These are phyloP conservation scores for Micronisus gabar DNA, from an alignment of 2,113 vertebrate species.

Conservation along the genomic window DNA sequence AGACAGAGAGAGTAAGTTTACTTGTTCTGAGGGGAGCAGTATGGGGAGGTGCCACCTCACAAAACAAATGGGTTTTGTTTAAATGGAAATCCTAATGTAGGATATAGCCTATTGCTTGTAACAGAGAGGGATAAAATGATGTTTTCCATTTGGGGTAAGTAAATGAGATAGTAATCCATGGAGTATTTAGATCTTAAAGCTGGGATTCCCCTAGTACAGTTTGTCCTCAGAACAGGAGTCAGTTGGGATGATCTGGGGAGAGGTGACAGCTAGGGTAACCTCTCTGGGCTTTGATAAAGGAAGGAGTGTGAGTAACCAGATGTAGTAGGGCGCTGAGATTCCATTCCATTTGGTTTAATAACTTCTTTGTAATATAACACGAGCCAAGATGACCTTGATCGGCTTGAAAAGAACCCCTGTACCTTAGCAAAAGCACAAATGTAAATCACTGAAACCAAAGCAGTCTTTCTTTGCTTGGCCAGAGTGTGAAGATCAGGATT, in stretches of 20 bases:
- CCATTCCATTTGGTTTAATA: not conserved
- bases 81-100: not conserved
- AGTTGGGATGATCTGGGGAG: not conserved
- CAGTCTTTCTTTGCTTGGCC: slow-evolving; percentile 49
- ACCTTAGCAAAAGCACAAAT: not conserved
- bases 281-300: not conserved
- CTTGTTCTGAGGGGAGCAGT: not conserved
- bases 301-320: not conserved
- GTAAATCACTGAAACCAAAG: slow-evolving; percentile 30
- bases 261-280: not conserved
- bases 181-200: not conserved
- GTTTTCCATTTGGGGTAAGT: not conserved
- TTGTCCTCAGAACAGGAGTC: not conserved
- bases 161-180: not conserved
- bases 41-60: not conserved
- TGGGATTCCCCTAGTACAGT: not conserved
- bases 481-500: slow-evolving; percentile 76
- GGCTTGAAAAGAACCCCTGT: not conserved
- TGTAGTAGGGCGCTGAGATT: not conserved
- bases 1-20: not conserved
- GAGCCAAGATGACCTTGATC: not conserved
- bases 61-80: not conserved
- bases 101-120: not conserved
- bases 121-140: not conserved
- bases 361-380: not conserved